Conservation (phyloP, 1,140 invertebrate genomes). For the Scaptomyza pallida region DNA sequence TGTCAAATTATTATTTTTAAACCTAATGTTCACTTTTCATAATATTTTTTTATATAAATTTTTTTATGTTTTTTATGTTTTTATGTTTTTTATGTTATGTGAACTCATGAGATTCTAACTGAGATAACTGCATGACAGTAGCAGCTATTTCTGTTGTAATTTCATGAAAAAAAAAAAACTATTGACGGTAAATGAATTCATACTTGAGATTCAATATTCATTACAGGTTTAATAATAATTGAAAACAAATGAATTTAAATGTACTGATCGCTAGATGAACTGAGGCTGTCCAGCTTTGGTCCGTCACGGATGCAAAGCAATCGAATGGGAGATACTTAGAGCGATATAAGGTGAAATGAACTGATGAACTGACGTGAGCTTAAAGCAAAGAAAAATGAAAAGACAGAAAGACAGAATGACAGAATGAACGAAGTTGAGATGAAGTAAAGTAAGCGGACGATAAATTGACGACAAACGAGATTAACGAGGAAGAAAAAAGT, state of each 20-base stretch:
- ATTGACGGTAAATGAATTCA: not conserved
- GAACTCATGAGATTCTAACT: not conserved
- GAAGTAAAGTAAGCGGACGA: not conserved
- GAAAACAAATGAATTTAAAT: constrained; percentile 11
- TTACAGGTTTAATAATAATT: constrained; percentile 12
- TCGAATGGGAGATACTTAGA: not conserved
- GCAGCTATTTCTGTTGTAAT: too few species aligned
- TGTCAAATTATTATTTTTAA: too few species aligned
- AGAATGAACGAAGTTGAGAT: not conserved
- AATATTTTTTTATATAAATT: too few species aligned
- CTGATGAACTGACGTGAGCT: not conserved
- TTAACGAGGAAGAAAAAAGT: not conserved
- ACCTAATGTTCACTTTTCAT: too few species aligned
- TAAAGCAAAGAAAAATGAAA: not conserved
- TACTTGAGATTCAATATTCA: not conserved
- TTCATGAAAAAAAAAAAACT: not conserved
- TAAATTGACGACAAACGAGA: not conserved
- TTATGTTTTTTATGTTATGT: not conserved
- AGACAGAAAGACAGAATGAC: not conserved
- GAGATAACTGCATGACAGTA: too few species aligned
- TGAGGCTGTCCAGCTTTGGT: not conserved
- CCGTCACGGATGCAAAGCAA: not conserved
- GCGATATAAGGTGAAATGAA: not conserved
- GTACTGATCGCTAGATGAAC: not conserved
- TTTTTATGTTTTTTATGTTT: too few species aligned